Evolutionary conservation across 1,140 invertebrate genomes (phyloP).

Genomic region (Magallana angulata): DNA sequence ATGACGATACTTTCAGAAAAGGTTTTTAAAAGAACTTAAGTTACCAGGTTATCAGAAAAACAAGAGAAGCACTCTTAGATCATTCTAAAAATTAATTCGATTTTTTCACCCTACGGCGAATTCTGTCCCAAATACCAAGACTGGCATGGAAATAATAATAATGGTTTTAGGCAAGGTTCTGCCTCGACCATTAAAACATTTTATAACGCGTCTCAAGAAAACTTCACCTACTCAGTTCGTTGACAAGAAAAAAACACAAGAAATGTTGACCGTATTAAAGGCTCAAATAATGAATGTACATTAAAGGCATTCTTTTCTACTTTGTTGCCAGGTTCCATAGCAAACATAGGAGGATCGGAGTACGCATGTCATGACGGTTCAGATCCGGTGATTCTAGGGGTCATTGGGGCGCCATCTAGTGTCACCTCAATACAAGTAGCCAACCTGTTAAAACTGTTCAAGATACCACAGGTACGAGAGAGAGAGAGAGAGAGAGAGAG

Average conservation of each 20-base stretch:
- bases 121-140: background rate
- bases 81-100: conserved; percentile 9
- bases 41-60: background rate
- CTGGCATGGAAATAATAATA: background rate
- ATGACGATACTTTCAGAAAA: background rate
- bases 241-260: too few relatives aligned
- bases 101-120: background rate
- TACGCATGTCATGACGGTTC: conserved; percentile 89
- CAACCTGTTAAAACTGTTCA: conserved; percentile 94
- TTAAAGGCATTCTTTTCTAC: background rate
- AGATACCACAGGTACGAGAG: conserved; percentile 92
- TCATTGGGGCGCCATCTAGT: conserved; percentile 96
- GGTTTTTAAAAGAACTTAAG: conserved; percentile 10
- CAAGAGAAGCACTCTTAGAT: background rate
- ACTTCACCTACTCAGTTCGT: too few relatives aligned
- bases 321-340: conserved; percentile 90
- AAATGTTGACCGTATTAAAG: too few relatives aligned
- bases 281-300: too few relatives aligned
- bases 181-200: too few relatives aligned
- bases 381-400: conserved; percentile 94
- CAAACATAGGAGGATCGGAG: conserved; percentile 92
- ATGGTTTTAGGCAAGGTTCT: background rate
- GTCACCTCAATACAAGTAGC: conserved; percentile 98
- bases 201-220: too few relatives aligned
- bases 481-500: too few relatives aligned